Percentiles rank a stretch among this genome's conserved stretches.
These are phyloP conservation scores for Eulemur mongoz DNA, from an alignment of 2,797 vertebrate species.

Conservation along the genomic window DNA sequence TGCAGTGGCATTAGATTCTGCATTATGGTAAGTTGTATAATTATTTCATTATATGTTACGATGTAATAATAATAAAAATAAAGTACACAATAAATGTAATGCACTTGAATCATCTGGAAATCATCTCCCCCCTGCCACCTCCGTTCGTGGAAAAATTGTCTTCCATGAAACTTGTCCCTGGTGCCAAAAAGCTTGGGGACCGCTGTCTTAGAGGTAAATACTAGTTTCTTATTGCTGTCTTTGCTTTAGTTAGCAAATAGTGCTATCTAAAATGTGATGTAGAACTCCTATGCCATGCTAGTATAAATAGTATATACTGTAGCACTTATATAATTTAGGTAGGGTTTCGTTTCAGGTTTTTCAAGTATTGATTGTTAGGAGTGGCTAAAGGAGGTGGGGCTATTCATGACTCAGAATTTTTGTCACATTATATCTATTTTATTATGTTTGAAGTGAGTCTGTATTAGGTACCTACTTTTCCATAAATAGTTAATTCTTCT, in stretches of 20 bases:
- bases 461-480: not conserved
- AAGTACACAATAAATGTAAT: too few relatives aligned
- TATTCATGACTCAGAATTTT: not conserved
- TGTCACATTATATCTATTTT: not conserved
- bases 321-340: not conserved
- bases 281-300: not conserved
- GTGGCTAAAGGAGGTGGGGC: not conserved
- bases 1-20: too few relatives aligned
- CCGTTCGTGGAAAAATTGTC: too few relatives aligned
- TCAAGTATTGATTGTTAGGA: not conserved
- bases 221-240: not conserved
- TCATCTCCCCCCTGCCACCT: too few relatives aligned
- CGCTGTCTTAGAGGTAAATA: not conserved
- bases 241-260: not conserved
- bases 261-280: not conserved
- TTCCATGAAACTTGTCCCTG: too few relatives aligned
- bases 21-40: too few relatives aligned
- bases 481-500: not conserved
- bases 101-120: too few relatives aligned
- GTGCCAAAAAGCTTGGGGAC: too few relatives aligned
- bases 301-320: not conserved
- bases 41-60: too few relatives aligned
- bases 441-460: constrained; percentile 30
- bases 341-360: constrained; percentile 34
- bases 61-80: too few relatives aligned